phyloP scores from a whole-genome alignment of 2,113 vertebrate species.

The Dasyurus viverrinus region DNA sequence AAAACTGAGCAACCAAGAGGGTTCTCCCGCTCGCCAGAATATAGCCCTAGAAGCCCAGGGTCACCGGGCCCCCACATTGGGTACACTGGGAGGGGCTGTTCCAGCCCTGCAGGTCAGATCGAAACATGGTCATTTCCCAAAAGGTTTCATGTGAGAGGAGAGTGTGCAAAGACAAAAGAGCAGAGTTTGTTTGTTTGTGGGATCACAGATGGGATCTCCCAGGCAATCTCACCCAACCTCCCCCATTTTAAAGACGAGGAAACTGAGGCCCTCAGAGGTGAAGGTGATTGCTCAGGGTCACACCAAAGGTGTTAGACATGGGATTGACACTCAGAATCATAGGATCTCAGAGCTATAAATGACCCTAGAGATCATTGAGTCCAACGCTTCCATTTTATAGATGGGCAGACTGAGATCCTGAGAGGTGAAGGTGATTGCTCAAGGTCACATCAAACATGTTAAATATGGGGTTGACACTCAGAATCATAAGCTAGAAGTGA shows the following conservation, averaged over 20 bases:
- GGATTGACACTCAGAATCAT: neutral
- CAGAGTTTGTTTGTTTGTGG: too few relatives aligned
- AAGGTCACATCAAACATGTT: neutral
- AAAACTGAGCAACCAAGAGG: neutral
- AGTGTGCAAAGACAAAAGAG: conserved; percentile 3
- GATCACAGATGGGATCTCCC: too few relatives aligned
- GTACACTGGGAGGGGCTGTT: neutral
- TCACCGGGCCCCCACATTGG: neutral
- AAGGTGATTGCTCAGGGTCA: neutral
- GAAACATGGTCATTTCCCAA: neutral
- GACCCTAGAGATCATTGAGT: neutral
- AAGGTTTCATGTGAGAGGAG: neutral
- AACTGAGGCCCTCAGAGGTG: neutral
- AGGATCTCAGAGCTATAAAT: neutral
- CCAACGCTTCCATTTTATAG: neutral
- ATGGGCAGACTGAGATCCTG: neutral
- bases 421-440: neutral
- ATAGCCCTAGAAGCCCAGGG: neutral
- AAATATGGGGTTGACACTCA: too few relatives aligned
- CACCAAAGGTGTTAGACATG: neutral
- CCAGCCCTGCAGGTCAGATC: neutral
- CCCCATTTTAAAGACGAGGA: neutral
- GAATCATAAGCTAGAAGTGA: too few relatives aligned
- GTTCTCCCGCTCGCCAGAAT: neutral
- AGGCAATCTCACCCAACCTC: neutral